Percentiles rank a stretch among this genome's conserved stretches.
These are phyloP conservation scores for Plecotus auritus DNA, from an alignment of 2,113 vertebrate species.

Conservation along the genomic window DNA sequence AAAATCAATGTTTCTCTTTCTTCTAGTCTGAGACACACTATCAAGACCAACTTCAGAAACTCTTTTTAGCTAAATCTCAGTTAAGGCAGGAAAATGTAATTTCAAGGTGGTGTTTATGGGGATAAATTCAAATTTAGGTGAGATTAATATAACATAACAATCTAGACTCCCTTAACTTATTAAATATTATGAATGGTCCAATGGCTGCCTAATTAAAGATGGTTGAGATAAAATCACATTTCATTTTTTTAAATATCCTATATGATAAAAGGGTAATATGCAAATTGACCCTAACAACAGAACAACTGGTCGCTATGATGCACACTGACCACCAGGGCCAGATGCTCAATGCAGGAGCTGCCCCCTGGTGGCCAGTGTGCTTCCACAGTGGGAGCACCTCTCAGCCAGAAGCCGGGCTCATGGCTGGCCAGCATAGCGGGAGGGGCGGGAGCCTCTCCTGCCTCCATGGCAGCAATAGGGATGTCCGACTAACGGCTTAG, in stretches of 20 bases:
- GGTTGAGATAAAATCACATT: not conserved
- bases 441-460: no score
- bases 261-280: no score
- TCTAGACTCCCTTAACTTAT: not conserved
- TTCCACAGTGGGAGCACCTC: no score
- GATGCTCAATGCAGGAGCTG: no score
- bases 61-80: not conserved
- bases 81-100: not conserved
- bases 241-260: not conserved
- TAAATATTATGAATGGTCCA: not conserved
- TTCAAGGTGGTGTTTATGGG: not conserved
- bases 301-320: no score
- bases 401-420: no score
- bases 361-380: no score
- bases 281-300: no score
- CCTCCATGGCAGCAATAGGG: no score
- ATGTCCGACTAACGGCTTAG: no score
- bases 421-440: no score
- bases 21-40: not conserved
- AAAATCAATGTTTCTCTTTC: conserved; percentile 59
- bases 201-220: not conserved
- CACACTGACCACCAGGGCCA: no score
- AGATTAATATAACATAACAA: not conserved
- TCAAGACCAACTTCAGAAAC: conserved; percentile 17
- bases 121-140: not conserved